Base-by-base conservation (phyloP, 1,140 invertebrate species). In the Chelonus insularis region DNA sequence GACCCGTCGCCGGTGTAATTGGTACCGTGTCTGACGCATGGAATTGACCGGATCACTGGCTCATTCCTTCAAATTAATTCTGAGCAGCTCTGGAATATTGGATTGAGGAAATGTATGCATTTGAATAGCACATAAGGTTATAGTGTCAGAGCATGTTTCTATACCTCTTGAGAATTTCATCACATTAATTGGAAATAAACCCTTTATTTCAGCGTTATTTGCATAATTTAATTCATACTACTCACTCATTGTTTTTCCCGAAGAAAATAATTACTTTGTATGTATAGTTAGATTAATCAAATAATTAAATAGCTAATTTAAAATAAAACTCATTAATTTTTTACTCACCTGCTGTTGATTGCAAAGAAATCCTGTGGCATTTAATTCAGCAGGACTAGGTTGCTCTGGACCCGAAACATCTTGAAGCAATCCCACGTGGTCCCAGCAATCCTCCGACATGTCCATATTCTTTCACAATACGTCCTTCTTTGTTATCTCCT, bases 341-440 rank as follows among this genome's bases (percentile, higher is more conserved):
- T 72, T 68, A 77, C 74, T 81, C 77, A 64, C 76, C 37, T 79
- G 69, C 11, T 63, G 67, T 8, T 76, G 72, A 12, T 80, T 73
- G 39, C 60, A 62, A 41, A 81, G 70, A 66, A 72, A 81, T 62
- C 79, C 78, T 9, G 68, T 41, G 11, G 45, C 2, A 39, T 57
- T 55, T 1, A 56, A 34, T 2, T 68, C 62, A 11, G 66, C 54
- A 9, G 70, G 65, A 21, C 65, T 74, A 48, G 72, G 69, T 60
- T 72, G 72, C 41, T 76, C 76, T 45, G 68, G 9, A 51, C 60
- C 65, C 58, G 78, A 67, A 20, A 80, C 78, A 45, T 81, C 78
- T 52, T 80, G 78, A 34, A 82, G 74, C 14, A 81, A 70, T 60
- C 77, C 77, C 80, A 81, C 79, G 79, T 81, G 79, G 52, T 82